These are phyloP conservation scores for Petaurus breviceps DNA, from an alignment of 2,113 vertebrate genomes.

Conservation along the genomic window DNA sequence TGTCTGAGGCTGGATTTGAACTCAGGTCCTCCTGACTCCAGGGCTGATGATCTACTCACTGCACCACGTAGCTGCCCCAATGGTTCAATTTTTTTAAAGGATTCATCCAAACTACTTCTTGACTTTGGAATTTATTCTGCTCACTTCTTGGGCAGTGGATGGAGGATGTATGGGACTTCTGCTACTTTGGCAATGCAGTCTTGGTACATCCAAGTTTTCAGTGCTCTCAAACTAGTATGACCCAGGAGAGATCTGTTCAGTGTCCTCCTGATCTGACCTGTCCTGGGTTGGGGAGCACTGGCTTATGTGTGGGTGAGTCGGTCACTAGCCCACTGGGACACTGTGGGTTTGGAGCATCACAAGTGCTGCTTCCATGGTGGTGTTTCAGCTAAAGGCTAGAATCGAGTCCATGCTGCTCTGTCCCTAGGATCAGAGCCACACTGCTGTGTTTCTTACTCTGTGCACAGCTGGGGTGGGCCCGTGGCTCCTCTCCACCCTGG, in stretches of 20 bases:
- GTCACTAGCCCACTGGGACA: background rate
- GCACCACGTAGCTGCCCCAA: too few relatives aligned
- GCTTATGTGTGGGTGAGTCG: background rate
- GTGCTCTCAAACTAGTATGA: background rate
- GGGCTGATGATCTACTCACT: too few relatives aligned
- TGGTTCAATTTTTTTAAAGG: background rate
- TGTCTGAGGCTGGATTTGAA: too few relatives aligned
- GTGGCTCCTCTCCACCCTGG: background rate
- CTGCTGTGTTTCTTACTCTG: background rate
- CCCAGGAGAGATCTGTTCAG: background rate
- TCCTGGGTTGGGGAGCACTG: background rate
- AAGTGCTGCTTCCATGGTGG: background rate
- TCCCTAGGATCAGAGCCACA: background rate
- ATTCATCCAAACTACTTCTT: background rate
- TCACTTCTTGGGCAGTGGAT: background rate
- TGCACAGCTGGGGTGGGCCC: background rate
- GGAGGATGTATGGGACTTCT: background rate
- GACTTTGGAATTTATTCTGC: background rate
- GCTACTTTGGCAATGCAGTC: background rate
- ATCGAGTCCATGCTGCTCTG: background rate
- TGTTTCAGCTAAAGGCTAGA: background rate
- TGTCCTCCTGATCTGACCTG: background rate
- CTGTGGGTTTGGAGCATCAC: background rate
- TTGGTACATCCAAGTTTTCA: background rate
- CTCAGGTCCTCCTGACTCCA: too few relatives aligned